phyloP scores from a whole-genome alignment of 2,113 vertebrate species.

The Chaetura pelagica region DNA sequence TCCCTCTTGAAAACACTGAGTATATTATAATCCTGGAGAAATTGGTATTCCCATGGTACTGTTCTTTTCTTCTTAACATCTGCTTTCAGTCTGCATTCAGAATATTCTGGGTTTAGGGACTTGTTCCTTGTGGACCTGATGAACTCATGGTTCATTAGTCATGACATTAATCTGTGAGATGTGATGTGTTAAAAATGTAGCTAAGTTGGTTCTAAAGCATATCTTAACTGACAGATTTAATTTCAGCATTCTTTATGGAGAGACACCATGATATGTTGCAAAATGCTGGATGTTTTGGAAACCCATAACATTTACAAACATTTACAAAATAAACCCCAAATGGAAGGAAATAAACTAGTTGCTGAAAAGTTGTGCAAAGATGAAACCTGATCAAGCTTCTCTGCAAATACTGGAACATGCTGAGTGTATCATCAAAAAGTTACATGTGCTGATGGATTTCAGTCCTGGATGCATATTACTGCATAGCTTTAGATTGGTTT shows the following conservation, averaged over 20 bases:
- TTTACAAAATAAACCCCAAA: slow-evolving; percentile 14
- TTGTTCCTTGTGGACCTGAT: not conserved
- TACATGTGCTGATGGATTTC: not conserved
- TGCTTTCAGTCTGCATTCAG: not conserved
- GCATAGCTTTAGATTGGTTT: not conserved
- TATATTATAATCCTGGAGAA: not conserved
- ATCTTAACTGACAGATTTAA: slow-evolving; percentile 19
- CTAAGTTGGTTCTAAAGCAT: slow-evolving; percentile 3
- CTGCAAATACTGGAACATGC: not conserved
- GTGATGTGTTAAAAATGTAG: not conserved
- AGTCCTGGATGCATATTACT: not conserved
- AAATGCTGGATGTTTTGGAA: not conserved
- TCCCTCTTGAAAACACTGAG: not conserved
- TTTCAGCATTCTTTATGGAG: slow-evolving; percentile 11
- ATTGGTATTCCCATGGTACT: not conserved
- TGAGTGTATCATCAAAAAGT: not conserved
- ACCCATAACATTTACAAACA: not conserved
- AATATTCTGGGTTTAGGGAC: not conserved
- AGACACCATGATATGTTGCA: not conserved
- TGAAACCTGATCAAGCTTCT: not conserved
- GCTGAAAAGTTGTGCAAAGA: not conserved
- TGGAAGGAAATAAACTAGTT: not conserved
- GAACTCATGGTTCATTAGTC: not conserved
- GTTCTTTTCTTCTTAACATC: not conserved
- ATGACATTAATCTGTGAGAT: not conserved